Evolutionary conservation across 2,797 vertebrate species (phyloP).

Genomic region (Schizothorax lantsangensis): DNA sequence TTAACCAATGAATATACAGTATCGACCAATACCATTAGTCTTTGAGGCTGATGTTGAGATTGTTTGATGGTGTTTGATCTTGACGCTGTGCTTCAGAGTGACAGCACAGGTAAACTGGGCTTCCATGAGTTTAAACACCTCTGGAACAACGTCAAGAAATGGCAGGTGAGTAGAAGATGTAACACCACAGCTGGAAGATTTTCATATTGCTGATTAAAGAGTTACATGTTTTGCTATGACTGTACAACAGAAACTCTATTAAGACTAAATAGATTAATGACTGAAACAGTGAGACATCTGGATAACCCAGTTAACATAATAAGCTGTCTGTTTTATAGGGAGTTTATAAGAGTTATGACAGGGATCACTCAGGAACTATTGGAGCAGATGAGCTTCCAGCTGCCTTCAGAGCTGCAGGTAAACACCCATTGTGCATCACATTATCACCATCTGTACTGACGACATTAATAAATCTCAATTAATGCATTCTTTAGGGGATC

Average conservation of each 20-base stretch:
- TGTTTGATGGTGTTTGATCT: conserved; percentile 64
- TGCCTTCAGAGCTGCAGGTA: conserved; percentile 87
- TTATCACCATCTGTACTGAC: background rate
- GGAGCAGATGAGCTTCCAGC: conserved; percentile 81
- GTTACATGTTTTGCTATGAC: background rate
- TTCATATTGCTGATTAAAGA: background rate
- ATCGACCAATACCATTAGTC: background rate
- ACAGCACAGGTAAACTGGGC: conserved; percentile 91
- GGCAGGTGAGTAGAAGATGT: conserved; percentile 83
- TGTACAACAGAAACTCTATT: background rate
- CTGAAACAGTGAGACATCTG: background rate
- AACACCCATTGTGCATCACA: conserved; percentile 39
- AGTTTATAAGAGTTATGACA: conserved; percentile 79
- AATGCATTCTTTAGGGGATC: background rate
- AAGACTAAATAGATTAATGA: background rate
- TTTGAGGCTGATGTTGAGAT: background rate
- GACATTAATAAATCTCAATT: background rate
- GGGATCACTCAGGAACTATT: conserved; percentile 75
- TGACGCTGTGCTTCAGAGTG: conserved; percentile 77
- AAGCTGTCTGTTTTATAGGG: conserved; percentile 56
- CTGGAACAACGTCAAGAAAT: conserved; percentile 95
- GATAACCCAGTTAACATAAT: background rate
- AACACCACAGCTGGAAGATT: background rate
- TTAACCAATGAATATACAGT: background rate
- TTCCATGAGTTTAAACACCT: conserved; percentile 96